phyloP scores from a whole-genome alignment of 1,140 invertebrate genomes.

The Bursaphelenchus mucronatus region DNA sequence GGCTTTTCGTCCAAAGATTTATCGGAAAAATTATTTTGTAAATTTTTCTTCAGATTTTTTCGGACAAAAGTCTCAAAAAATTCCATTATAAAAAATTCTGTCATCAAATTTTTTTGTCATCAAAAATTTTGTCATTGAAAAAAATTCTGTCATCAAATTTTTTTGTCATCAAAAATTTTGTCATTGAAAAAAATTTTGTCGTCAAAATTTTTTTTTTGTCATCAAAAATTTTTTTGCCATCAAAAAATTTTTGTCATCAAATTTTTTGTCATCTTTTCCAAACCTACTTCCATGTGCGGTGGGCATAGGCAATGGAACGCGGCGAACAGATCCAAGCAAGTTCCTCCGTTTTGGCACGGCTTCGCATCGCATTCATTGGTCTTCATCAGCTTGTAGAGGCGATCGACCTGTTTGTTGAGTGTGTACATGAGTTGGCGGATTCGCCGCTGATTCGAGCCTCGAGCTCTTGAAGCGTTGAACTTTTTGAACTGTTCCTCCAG shows the following conservation, averaged over 20 bases:
- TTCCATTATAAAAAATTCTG: no score
- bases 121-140: no score
- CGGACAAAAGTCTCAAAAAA: no score
- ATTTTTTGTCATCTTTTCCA: conserved; percentile 17
- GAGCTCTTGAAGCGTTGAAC: conserved; percentile 21
- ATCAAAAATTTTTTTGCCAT: no score
- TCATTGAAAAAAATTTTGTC: no score
- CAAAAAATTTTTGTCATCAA: not conserved
- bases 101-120: no score
- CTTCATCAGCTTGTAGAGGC: conserved; percentile 37
- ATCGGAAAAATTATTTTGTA: no score
- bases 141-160: no score
- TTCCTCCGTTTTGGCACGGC: conserved; percentile 68
- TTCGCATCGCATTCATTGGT: conserved; percentile 64
- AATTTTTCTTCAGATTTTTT: no score
- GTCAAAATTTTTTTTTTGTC: no score
- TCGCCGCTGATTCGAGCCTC: conserved; percentile 28
- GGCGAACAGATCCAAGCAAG: conserved; percentile 63
- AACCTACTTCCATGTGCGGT: conserved; percentile 71
- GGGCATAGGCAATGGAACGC: conserved; percentile 71
- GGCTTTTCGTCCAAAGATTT: no score
- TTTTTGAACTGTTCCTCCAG: conserved; percentile 10
- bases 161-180: no score
- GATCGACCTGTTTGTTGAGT: conserved; percentile 38
- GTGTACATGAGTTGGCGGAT: conserved; percentile 33